Conservation (phyloP, 2,113 vertebrate species). For the Tachysurus fulvidraco region DNA sequence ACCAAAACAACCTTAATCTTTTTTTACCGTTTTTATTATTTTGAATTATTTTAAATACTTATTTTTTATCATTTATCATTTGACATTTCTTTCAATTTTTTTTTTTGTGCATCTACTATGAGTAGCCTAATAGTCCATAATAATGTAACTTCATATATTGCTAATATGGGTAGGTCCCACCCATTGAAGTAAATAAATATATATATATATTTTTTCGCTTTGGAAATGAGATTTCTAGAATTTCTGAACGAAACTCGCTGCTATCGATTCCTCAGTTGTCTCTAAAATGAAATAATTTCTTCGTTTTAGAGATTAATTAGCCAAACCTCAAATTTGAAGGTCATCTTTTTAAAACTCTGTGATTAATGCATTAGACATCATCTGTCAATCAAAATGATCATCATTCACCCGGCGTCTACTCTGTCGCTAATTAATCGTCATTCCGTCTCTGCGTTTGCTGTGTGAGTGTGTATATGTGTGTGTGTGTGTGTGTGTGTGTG, state of each 20-base stretch:
- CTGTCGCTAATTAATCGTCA: background rate
- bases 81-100: background rate
- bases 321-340: background rate
- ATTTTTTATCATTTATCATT: background rate
- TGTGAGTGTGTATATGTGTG: slow-evolving; percentile 6
- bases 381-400: background rate
- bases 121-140: background rate
- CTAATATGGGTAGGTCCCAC: background rate
- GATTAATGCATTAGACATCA: background rate
- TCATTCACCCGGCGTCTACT: background rate
- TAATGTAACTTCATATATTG: background rate
- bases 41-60: background rate
- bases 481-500: slow-evolving; percentile 4
- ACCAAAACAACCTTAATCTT: background rate
- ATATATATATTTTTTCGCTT: background rate
- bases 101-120: background rate
- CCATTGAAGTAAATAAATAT: background rate
- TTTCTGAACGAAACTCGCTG: background rate
- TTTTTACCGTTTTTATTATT: background rate
- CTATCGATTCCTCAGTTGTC: background rate
- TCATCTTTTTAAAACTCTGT: background rate
- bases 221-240: background rate
- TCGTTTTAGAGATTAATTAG: background rate
- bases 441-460: background rate
- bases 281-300: background rate